Evolutionary conservation across 2,113 vertebrate genomes (phyloP), one percentile per base, ranked within the genome.

Genomic region (Canis aureus): DNA sequence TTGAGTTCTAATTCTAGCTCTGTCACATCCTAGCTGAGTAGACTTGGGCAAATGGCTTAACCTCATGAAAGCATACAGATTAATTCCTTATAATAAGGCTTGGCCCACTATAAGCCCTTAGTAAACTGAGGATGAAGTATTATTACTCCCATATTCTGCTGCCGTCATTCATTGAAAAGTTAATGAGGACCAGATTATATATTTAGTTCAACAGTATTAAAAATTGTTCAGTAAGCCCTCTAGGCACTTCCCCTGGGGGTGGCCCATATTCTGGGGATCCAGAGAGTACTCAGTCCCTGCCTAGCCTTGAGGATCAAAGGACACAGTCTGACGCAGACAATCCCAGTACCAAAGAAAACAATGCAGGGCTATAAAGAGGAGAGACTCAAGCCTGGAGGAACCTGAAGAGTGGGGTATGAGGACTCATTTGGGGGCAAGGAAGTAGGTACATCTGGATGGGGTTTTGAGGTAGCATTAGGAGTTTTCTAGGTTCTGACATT

Each of bases 401-500:
- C 2, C 71, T 38, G 49, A 76, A 53, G 22, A 67, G 3, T 43
- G 49, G 55, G 53, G 12, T 38, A 5, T 57, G 62, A 88, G 29
- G 49, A 32, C 23, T 91, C 51, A 49, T 78, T 67, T 73, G 38
- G 19, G 13, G 15, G 9, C 19, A 73, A 74, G n/a, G 73, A 43
- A 43, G 43, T 43, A 43, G 43, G 8, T 38, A 53, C 25, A 27
- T 89, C 23, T 71, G 66, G 53, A 49, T 71, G 23, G 80, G 53
- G 67, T 96, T 95, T 92, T 76, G 83, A 81, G 32, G 59, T 80
- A 76, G 27, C 22, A 84, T 12, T 89, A 89, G 83, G 83, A 95
- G 59, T 92, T 89, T 86, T 73, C 22, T 74, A 55, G 69, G 15
- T 64, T 12, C 2, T 55, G 73, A 74, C 32, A 51, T 66, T 73